phyloP scores from a whole-genome alignment of 1,140 invertebrate genomes.

The Drosophila eugracilis region DNA sequence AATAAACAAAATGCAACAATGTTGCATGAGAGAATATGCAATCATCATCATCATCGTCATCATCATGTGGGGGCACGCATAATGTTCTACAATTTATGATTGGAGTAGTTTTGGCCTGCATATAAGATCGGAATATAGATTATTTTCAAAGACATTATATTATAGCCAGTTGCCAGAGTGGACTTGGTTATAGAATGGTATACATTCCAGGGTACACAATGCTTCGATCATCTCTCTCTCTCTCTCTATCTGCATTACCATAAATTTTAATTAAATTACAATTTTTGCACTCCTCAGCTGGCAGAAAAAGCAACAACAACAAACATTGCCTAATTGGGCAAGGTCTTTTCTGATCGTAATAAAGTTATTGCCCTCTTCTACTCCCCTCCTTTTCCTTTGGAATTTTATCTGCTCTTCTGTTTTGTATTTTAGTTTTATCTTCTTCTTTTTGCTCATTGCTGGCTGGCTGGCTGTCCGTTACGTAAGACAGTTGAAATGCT shows the following conservation, averaged over 20 bases:
- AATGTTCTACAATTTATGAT: not conserved
- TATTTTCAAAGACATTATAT: too few species aligned
- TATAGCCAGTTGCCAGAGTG: too few species aligned
- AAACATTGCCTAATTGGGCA: slow-evolving; percentile 53
- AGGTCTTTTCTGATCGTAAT: slow-evolving; percentile 64
- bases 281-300: slow-evolving; percentile 35
- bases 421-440: slow-evolving; percentile 26
- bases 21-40: slow-evolving; percentile 12
- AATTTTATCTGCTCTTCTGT: slow-evolving; percentile 23
- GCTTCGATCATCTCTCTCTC: not conserved
- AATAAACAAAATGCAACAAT: slow-evolving; percentile 32
- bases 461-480: slow-evolving; percentile 22
- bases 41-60: too few species aligned
- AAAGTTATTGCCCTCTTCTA: slow-evolving; percentile 56
- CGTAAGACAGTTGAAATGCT: slow-evolving; percentile 53
- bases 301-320: not conserved
- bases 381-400: slow-evolving; percentile 22
- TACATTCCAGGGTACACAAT: not conserved
- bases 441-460: slow-evolving; percentile 27
- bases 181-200: too few species aligned
- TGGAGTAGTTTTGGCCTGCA: not conserved
- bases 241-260: slow-evolving; percentile 44
- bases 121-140: too few species aligned
- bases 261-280: slow-evolving; percentile 53
- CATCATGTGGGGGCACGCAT: slow-evolving; percentile 1